Evolutionary conservation across 2,797 vertebrate genomes (phyloP), one percentile per base, ranked within the genome.

Genomic region (Cryptoblepharus egeriae): DNA sequence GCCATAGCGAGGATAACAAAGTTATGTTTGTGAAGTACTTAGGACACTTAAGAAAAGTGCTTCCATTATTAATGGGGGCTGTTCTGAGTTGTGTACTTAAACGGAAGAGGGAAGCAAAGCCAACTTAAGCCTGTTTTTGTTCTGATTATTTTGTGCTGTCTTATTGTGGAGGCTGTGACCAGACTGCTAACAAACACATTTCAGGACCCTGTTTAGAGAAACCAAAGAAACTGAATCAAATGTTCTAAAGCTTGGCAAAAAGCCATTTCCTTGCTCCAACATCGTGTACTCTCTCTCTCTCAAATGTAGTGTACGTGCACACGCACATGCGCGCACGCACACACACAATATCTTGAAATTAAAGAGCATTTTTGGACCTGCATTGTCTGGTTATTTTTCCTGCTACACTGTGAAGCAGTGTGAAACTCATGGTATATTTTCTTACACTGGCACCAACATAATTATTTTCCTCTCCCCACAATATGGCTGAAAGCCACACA

Each of bases 171-270:
- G 86, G 69, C 79, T 85, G 63, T 89, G 79, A 81, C 64, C 18
- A 68, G 75, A 84, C 81, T 92, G 85, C 85, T 90, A 87, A 77
- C 80, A 83, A 79, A 88, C 80, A 71, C 79, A 85, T 92, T 91
- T 83, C 84, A 82, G 82, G 74, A 75, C 88, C 39, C 72, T 89
- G 83, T 87, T 88, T 84, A 0, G 6, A 88, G 89, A 91, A 74
- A 84, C 79, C 55, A 63, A 88, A 74, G 13, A 83, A 79, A 85
- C 89, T 80, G 81, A 77, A 82, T 67, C 28, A 87, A 84, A 89
- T 92, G 42, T 92, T 88, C 79, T 12, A 72, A 87, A 77, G 45
- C 72, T 22, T 89, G 85, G 90, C 85, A 78, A 75, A 85, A 73
- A 32, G 74, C 87, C 79, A 30, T 0, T 68, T 86, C 67, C 81